Conservation (phyloP, 2,113 vertebrate species). For the Orycteropus afer region DNA sequence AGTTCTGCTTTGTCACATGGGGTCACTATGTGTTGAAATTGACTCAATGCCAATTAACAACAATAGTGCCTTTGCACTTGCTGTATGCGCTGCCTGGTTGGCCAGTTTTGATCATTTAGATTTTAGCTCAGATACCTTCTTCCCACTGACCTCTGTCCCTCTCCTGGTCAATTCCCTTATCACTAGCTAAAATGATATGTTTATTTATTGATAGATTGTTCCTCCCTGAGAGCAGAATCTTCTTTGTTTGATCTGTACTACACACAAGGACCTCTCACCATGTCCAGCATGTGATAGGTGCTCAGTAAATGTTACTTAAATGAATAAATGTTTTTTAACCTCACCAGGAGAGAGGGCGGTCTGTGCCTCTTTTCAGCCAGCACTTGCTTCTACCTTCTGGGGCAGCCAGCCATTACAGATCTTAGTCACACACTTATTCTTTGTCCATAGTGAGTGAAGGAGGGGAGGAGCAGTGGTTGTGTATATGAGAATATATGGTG, state of each 20-base stretch:
- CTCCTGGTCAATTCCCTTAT: too few species aligned
- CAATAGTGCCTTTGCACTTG: neutral
- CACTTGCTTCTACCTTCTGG: neutral
- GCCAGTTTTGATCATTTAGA: neutral
- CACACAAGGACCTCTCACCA: neutral
- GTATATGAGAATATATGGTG: accelerated
- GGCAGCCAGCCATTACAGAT: neutral
- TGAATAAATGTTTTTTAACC: neutral
- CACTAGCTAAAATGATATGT: neutral
- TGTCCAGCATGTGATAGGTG: neutral
- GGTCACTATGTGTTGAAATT: neutral
- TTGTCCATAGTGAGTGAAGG: neutral
- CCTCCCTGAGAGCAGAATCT: neutral
- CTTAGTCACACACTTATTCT: neutral
- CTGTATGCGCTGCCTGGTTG: neutral
- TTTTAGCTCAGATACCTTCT: neutral
- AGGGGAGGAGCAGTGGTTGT: neutral
- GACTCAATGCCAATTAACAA: neutral
- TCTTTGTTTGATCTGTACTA: neutral
- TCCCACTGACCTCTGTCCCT: too few species aligned
- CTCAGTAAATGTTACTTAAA: neutral
- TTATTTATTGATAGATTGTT: neutral
- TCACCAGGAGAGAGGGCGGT: too few species aligned
- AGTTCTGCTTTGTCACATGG: neutral
- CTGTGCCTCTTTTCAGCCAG: neutral